These are phyloP conservation scores for Mormyrus proboscirostris DNA, from an alignment of 2,797 vertebrate species.

Conservation along the genomic window DNA sequence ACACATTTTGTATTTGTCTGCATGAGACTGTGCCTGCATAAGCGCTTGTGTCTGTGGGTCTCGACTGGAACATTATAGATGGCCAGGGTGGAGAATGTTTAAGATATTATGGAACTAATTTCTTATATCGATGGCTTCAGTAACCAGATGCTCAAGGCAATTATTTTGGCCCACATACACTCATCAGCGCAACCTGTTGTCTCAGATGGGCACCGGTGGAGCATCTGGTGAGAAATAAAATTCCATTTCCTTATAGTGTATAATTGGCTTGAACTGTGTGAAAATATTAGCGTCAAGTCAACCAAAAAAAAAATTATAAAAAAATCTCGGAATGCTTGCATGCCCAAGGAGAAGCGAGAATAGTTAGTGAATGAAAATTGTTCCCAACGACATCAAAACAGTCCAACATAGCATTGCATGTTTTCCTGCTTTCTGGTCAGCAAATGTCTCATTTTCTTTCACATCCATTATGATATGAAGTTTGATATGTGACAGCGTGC, in stretches of 20 bases:
- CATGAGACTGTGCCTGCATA: not conserved
- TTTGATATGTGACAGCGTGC: not conserved
- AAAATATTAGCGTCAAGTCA: slow-evolving; percentile 17
- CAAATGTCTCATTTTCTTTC: not conserved
- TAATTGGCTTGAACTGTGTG: slow-evolving; percentile 19
- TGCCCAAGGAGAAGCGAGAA: not conserved
- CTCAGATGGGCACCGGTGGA: slow-evolving; percentile 12
- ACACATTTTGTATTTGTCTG: not conserved
- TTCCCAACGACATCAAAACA: not conserved
- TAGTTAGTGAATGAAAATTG: not conserved
- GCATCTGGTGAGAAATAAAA: slow-evolving; percentile 18
- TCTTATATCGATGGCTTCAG: slow-evolving; percentile 19
- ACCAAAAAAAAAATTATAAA: not conserved
- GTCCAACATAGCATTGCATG: not conserved
- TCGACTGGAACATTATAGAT: not conserved
- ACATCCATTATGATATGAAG: not conserved
- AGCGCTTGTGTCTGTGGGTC: not conserved
- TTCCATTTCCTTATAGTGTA: slow-evolving; percentile 17
- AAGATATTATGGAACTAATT: slow-evolving; percentile 20
- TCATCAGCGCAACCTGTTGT: slow-evolving; percentile 19
- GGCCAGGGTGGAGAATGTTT: slow-evolving; percentile 12
- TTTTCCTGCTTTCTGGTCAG: not conserved
- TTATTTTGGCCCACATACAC: slow-evolving; percentile 12
- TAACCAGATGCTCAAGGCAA: slow-evolving; percentile 20
- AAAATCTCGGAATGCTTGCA: not conserved